Conservation (phyloP, 1,140 invertebrate species). For the Argopecten irradians region DNA sequence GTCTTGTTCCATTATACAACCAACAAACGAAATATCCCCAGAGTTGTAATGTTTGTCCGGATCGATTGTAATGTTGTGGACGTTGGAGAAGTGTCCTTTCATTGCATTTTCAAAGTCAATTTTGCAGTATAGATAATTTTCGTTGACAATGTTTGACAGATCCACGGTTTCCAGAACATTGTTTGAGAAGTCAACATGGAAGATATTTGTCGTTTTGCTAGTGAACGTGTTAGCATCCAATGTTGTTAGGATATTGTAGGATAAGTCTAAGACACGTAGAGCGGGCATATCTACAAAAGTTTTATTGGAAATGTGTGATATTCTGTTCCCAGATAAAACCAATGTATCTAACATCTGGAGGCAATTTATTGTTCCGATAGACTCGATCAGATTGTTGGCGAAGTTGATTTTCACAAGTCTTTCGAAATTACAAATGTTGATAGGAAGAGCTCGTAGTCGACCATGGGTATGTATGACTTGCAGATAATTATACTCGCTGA, state of each 20-base stretch:
- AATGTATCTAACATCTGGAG: not conserved
- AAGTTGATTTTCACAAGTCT: constrained; percentile 21
- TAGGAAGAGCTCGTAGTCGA: not conserved
- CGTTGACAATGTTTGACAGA: not conserved
- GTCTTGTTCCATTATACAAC: not conserved
- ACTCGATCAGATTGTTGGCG: not conserved
- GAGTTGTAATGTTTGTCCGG: not conserved
- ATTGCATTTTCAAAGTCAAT: not conserved
- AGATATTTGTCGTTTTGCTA: not conserved
- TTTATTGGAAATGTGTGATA: not conserved
- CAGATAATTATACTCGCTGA: not conserved
- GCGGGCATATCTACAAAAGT: not conserved
- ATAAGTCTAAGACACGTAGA: constrained; percentile 24
- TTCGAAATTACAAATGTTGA: constrained; percentile 21
- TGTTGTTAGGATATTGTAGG: not conserved
- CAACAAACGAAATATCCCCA: not conserved
- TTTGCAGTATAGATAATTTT: not conserved
- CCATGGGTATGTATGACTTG: not conserved
- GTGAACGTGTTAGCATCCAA: not conserved
- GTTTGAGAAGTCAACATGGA: constrained; percentile 15
- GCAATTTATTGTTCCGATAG: not conserved
- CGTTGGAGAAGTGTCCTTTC: not conserved
- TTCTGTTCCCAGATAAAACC: not conserved
- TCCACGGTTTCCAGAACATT: not conserved
- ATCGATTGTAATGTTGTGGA: not conserved